Evolutionary conservation across 2,888 invertebrate genomes (phyloP), one percentile per base, ranked within the genome.

Genomic region (Epinotia nisella): DNA sequence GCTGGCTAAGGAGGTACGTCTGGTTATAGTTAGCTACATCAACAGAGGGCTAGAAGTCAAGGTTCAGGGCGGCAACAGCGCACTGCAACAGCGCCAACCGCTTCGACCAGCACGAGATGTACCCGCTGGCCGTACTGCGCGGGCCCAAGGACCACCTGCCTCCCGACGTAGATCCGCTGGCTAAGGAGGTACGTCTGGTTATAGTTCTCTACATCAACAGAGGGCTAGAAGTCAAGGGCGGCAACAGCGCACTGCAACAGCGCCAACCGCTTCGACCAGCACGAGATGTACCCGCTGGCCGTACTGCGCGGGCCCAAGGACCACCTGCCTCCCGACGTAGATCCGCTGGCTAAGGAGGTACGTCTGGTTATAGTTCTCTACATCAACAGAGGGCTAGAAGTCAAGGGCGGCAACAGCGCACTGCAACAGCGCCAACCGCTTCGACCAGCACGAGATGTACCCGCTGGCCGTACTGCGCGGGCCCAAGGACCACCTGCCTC

Each of bases 331-430:
- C 87, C 94, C 0, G 97, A 96, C 76, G 96, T 98, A 0, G 97
- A 98, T 89, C 96, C 97, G 1, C 95, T 96, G n/a, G 94, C 95
- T 76, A 98, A 98, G 90, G 98, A 98, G 95, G 97, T 97, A 85
- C 62, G 13, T 41, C 41, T 2, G 21, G 21, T 24, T n/a, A n/a
- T n/a, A n/a, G n/a, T n/a, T n/a, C n/a, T n/a, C n/a, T n/a, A n/a
- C n/a, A n/a, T n/a, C n/a, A n/a, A n/a, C n/a, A n/a, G n/a, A n/a
- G n/a, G n/a, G n/a, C 73, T 90, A 78, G 87, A 94, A 84, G 93
- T 92, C 67, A 93, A 92, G 76, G 84, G 88, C 79, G 89, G 90
- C 83, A 88, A 90, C 89, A 87, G 87, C 82, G 88, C 91, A 79
- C 80, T 93, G 82, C 86, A 95, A 94, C 81, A 95, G 95, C 78